Evolutionary conservation across 2,113 vertebrate species (phyloP), one percentile per base, ranked within the genome.

Genomic region (Microtus montanus): DNA sequence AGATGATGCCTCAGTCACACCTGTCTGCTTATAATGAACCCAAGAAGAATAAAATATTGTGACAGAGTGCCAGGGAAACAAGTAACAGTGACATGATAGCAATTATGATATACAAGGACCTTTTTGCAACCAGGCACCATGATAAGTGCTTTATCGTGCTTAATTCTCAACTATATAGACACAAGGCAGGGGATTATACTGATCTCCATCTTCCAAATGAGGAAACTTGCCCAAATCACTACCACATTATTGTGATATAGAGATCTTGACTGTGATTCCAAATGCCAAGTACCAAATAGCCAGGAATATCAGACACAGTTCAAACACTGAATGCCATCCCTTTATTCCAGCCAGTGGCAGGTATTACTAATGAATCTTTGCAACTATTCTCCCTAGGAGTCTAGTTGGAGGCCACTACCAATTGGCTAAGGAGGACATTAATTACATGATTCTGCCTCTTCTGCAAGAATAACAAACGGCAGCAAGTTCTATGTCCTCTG

Each of bases 381-480:
- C 1, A 33, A 20, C 77, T 85, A 47, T 63, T 89, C n/a, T 92
- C 86, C 52, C 78, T 77, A 41, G 22, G 44, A 84, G 89, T 54
- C 82, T 84, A 83, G 28, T 3, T 61, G 83, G 73, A 63, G 92
- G 87, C 38, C 52, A 90, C 85, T 70, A 38, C 58, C 71, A 68
- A 54, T 11, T 0, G 11, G 80, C 0, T 22, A 38, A 94, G 73
- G 41, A 78, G 44, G 33, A 77, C 41, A 91, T 38, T 44, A 87
- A 93, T 28, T 66, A 83, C 54, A 92, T 71, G 68, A 41, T 84
- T 86, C 49, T 77, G 83, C 78, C 30, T 80, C 90, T 47, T 70
- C 19, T 26, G 13, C 8, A 49, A 7, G 24, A 75, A 66, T 6
- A 78, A 61, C 66, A 44, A 80, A 61, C 0, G 54, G 85, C 70